Conservation (phyloP, 2,113 vertebrate species). For the Neogale vison region DNA sequence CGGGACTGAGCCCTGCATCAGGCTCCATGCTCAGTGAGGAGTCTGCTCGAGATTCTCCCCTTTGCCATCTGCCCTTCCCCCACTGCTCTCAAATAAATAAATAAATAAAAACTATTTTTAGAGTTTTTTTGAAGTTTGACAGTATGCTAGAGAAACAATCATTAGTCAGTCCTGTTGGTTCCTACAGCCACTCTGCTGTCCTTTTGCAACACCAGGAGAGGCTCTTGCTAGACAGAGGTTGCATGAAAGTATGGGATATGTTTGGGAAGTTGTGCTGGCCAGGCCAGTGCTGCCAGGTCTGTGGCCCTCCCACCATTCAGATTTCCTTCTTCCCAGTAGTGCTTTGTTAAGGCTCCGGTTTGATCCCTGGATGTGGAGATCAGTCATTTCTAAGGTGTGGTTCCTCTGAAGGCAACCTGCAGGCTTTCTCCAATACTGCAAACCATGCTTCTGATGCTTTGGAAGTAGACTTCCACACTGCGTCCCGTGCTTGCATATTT, state of each 20-base stretch:
- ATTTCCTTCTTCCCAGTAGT: background rate
- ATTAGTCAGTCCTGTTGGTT: background rate
- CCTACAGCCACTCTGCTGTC: fast-evolving
- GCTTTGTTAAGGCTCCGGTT: background rate
- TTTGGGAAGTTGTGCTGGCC: background rate
- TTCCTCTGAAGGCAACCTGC: background rate
- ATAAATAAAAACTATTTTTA: background rate
- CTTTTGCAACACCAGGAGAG: background rate
- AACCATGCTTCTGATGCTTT: too few relatives aligned
- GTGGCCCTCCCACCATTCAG: background rate
- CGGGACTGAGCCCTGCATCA: fast-evolving
- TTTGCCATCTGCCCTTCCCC: background rate
- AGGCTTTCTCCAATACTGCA: background rate
- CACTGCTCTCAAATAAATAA: background rate
- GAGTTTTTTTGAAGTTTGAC: background rate
- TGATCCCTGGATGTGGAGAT: background rate
- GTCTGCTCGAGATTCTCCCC: background rate
- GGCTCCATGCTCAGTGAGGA: background rate
- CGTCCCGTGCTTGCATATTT: background rate
- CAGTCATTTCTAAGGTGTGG: background rate
- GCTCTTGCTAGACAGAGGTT: too few relatives aligned
- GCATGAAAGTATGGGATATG: fast-evolving
- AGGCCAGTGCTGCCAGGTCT: background rate
- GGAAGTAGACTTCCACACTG: background rate
- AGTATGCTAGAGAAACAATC: background rate